Percentiles rank a stretch among this genome's conserved stretches.
Conservation (phyloP, 2,797 vertebrate genomes). For the Esox lucius region DNA sequence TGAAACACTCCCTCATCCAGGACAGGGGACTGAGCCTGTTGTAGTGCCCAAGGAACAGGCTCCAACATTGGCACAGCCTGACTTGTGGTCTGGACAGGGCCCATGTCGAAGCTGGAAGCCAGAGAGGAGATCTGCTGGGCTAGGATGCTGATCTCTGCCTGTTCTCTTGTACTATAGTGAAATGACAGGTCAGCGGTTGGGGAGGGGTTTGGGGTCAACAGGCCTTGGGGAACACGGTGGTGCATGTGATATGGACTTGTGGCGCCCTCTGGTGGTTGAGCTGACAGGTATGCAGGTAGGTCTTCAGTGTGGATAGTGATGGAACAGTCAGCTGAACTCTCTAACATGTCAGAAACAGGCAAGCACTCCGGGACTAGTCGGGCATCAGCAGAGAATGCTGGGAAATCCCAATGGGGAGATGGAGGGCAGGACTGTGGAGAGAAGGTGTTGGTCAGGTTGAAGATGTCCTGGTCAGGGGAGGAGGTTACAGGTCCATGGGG, state of each 20-base stretch:
- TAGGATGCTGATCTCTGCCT: conserved; percentile 73
- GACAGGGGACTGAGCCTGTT: neutral
- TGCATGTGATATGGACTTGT: conserved; percentile 32
- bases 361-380: conserved; percentile 66
- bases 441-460: conserved; percentile 6
- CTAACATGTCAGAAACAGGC: conserved; percentile 42
- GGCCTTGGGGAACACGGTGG: conserved; percentile 39
- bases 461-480: conserved; percentile 44
- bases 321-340: conserved; percentile 45
- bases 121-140: conserved; percentile 83
- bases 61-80: neutral
- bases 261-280: conserved; percentile 34
- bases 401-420: conserved; percentile 47
- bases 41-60: conserved; percentile 38
- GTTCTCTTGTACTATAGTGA: conserved; percentile 66
- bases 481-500: conserved; percentile 54
- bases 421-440: conserved; percentile 50
- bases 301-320: conserved; percentile 65
- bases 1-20: conserved; percentile 64
- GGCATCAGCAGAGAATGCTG: conserved; percentile 42
- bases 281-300: conserved; percentile 22
- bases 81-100: neutral
- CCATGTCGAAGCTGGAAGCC: conserved; percentile 75
- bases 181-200: conserved; percentile 32
- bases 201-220: conserved; percentile 52